These are phyloP conservation scores for Sula dactylatra DNA, from an alignment of 2,113 vertebrate genomes.

Conservation along the genomic window DNA sequence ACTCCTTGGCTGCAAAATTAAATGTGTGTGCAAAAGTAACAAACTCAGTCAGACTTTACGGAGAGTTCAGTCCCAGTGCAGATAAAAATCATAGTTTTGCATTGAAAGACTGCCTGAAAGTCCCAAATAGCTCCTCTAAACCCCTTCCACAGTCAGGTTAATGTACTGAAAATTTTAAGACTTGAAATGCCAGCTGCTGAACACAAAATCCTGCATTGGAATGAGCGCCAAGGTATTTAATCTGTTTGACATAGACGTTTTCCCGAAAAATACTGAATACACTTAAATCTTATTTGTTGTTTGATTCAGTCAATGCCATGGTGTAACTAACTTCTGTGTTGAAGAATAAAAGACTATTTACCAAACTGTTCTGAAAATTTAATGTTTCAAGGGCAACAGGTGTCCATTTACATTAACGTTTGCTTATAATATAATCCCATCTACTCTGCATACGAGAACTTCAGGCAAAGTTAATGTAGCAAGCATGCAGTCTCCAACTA, in stretches of 20 bases:
- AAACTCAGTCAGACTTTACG: background rate
- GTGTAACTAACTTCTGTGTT: background rate
- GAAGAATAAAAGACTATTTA: background rate
- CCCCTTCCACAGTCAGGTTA: background rate
- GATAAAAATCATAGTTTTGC: background rate
- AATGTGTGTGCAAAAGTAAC: background rate
- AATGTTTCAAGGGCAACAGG: background rate
- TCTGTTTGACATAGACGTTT: background rate
- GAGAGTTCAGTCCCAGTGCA: background rate
- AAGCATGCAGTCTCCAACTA: background rate
- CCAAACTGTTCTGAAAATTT: background rate
- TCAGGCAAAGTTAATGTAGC: background rate
- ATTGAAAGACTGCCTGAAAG: background rate
- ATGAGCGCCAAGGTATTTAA: background rate
- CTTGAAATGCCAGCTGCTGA: background rate
- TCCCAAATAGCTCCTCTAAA: background rate
- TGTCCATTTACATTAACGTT: background rate
- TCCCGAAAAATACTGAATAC: background rate
- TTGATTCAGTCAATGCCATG: background rate
- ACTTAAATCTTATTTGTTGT: conserved; percentile 26
- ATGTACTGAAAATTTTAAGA: conserved; percentile 1
- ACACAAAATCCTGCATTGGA: background rate
- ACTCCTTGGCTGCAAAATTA: background rate
- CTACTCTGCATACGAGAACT: background rate
- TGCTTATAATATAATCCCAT: background rate